Evolutionary conservation across 1,140 invertebrate genomes (phyloP).

Genomic region (Pissodes strobi): DNA sequence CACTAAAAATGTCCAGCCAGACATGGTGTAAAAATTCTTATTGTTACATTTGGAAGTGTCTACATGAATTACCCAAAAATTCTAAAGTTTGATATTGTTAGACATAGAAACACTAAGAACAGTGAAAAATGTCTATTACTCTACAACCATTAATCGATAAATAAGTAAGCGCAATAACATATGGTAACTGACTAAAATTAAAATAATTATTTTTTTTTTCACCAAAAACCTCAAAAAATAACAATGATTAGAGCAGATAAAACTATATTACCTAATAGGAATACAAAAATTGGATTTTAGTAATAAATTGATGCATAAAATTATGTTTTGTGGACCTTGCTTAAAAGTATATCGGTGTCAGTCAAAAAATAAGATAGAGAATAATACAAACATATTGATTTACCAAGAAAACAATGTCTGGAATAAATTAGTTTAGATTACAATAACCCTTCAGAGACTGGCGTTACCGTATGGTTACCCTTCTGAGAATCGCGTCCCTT

Average conservation of each 20-base stretch:
- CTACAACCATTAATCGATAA: conserved; percentile 33
- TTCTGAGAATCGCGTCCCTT: no score
- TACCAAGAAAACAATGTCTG: no score
- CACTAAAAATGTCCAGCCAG: background rate
- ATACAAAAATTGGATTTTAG: no score
- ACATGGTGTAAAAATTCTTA: conserved; percentile 7
- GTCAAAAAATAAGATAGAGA: no score
- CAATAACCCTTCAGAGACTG: no score
- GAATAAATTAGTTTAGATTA: no score
- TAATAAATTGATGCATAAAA: no score
- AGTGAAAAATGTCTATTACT: conserved; percentile 19
- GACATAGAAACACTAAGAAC: conserved; percentile 26
- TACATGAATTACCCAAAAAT: background rate
- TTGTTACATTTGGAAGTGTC: conserved; percentile 11
- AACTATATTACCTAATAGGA: conserved; percentile 35
- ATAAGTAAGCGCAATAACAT: conserved; percentile 44
- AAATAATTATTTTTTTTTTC: conserved; percentile 9
- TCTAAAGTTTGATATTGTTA: conserved; percentile 34
- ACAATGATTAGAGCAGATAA: conserved; percentile 38
- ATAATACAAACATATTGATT: no score
- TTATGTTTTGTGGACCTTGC: no score
- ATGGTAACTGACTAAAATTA: conserved; percentile 46
- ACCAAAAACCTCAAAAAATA: conserved; percentile 32
- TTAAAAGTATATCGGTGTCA: no score
- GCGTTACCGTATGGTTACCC: no score